Evolutionary conservation across 2,888 invertebrate genomes (phyloP), one percentile per base, ranked within the genome.

Genomic region (Panorpa germanica): DNA sequence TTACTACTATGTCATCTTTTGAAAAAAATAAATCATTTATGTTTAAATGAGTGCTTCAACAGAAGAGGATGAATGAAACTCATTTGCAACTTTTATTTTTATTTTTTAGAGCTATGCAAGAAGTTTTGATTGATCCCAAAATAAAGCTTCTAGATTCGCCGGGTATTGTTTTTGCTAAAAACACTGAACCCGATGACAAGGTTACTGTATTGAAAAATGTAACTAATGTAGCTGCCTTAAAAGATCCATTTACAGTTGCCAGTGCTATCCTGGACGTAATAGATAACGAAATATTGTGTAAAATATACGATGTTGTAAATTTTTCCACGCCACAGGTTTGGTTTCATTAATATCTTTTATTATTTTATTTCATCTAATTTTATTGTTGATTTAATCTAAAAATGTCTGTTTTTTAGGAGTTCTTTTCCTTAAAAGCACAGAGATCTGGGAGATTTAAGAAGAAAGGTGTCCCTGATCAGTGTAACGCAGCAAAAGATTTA

Each of bases 61-160:
- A n/a, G n/a, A n/a, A n/a, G n/a, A n/a, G n/a, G n/a, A n/a, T n/a
- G n/a, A n/a, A n/a, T n/a, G n/a, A n/a, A n/a, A n/a, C n/a, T n/a
- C n/a, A n/a, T n/a, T n/a, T n/a, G n/a, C n/a, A n/a, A n/a, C n/a
- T n/a, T n/a, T n/a, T 5, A 19, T 25, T 17, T 16, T 17, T 29
- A 28, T 22, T 22, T 33, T 46, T 13, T 47, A 91, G 88, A 51
- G 61, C 77, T 34, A 77, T 95, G 73, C 96, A 99, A 59, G 77
- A 80, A 40, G 82, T 99, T 7, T 85, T 90, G 40, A 53, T 99
- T 20, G 95, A 96, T 53, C 88, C 90, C 2, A 86, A 93, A 57
- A 85, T 98, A 38, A 82, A 85, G 50, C 65, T 98, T 24, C 61
- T 98, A 13, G 96, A 98, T 57, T 85, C 90, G 37, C 96, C 96